A percentile compares a stretch with the other conserved stretches of the same genome.
phyloP scores from a whole-genome alignment of 2,888 invertebrate genomes.

The Dysmachus trigonus region DNA sequence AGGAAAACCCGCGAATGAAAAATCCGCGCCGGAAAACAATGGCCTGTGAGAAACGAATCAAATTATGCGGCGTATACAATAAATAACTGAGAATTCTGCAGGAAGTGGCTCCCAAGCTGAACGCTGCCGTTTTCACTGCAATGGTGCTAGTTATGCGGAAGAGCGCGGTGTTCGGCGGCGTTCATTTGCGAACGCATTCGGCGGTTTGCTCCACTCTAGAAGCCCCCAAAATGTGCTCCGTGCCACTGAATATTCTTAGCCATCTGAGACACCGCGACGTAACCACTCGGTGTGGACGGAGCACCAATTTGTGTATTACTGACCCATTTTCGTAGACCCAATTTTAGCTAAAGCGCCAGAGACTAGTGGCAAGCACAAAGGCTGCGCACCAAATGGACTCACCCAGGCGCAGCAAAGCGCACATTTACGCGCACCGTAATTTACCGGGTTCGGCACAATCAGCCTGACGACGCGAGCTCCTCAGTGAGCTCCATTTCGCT shows the following conservation, averaged over 20 bases:
- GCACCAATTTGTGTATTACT: not conserved
- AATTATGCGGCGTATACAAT: not conserved
- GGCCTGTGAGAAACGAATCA: not conserved
- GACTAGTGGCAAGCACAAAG: not conserved
- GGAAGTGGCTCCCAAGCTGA: not conserved
- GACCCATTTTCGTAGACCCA: not conserved
- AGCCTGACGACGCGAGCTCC: not conserved
- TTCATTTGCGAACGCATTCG: not conserved
- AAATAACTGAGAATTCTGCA: not conserved
- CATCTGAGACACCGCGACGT: not conserved
- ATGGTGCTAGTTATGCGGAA: not conserved
- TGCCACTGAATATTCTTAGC: not conserved
- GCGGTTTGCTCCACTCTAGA: not conserved
- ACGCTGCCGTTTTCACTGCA: not conserved
- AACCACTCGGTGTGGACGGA: too few species aligned
- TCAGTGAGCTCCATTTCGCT: not conserved
- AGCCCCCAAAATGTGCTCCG: not conserved
- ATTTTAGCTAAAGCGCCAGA: not conserved
- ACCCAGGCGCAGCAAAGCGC: slow-evolving; percentile 5
- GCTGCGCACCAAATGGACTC: not conserved
- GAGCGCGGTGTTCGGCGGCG: not conserved
- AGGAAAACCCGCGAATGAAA: not conserved
- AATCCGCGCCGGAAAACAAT: not conserved
- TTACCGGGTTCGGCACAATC: not conserved
- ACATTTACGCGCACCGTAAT: not conserved